Conservation (phyloP, 2,113 vertebrate genomes). For the Cyphomyrus plagiostoma region DNA sequence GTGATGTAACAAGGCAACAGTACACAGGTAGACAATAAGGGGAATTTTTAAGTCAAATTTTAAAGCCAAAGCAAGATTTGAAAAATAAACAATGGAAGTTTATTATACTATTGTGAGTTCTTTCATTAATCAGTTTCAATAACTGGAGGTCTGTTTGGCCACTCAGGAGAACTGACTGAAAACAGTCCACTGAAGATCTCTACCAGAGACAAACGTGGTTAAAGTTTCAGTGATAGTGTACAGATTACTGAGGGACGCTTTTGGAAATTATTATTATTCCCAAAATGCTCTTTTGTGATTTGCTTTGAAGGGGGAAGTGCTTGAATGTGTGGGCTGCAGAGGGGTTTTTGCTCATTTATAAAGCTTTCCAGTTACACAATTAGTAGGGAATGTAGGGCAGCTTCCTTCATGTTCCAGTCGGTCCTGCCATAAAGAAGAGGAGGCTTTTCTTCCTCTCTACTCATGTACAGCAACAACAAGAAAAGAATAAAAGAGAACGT, state of each 20-base stretch:
- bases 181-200: not conserved
- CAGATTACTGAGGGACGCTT: constrained; percentile 62
- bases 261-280: constrained; percentile 69
- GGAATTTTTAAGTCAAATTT: not conserved
- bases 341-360: constrained; percentile 63
- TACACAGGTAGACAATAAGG: constrained; percentile 44
- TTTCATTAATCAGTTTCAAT: constrained; percentile 12
- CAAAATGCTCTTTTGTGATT: constrained; percentile 73
- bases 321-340: constrained; percentile 44
- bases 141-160: not conserved
- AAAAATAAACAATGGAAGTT: not conserved
- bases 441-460: constrained; percentile 28
- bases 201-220: not conserved
- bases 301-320: constrained; percentile 60
- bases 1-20: constrained; percentile 50
- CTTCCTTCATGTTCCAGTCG: constrained; percentile 53
- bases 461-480: not conserved
- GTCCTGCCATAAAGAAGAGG: constrained; percentile 50
- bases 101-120: constrained; percentile 1
- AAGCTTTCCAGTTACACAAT: constrained; percentile 75
- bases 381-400: constrained; percentile 73
- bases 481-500: not conserved
- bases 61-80: not conserved
- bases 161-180: not conserved
- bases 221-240: constrained; percentile 35